phyloP scores from a whole-genome alignment of 2,797 vertebrate species.

The Sandelia bainsii region DNA sequence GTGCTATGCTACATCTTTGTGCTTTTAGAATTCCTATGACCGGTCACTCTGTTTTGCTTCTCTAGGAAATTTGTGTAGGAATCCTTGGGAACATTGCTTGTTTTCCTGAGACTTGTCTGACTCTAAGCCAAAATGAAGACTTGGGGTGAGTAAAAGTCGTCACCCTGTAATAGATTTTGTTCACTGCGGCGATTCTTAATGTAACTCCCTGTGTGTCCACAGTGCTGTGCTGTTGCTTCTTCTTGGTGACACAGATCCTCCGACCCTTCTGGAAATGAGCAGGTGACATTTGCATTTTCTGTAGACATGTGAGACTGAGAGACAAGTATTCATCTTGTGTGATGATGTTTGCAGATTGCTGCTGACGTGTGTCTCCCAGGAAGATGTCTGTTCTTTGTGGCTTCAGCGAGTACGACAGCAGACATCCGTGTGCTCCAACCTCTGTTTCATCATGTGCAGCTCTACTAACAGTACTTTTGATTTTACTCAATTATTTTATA shows the following conservation, averaged over 20 bases:
- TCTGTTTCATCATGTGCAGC: constrained; percentile 97
- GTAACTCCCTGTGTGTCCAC: constrained; percentile 54
- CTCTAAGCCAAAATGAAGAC: constrained; percentile 91
- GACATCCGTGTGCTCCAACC: constrained; percentile 82
- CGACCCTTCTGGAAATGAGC: constrained; percentile 93
- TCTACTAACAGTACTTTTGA: constrained; percentile 90
- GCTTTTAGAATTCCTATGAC: neutral
- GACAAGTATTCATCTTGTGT: constrained; percentile 29
- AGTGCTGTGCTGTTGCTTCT: constrained; percentile 91
- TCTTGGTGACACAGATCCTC: constrained; percentile 93
- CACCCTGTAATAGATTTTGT: neutral
- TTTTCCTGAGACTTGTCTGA: constrained; percentile 91
- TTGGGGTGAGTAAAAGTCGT: constrained; percentile 85
- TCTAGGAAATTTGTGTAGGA: constrained; percentile 96
- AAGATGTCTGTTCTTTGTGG: constrained; percentile 90
- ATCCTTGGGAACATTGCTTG: constrained; percentile 98
- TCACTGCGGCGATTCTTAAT: neutral
- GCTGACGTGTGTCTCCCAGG: constrained; percentile 92
- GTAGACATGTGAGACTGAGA: neutral
- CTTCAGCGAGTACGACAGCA: constrained; percentile 89
- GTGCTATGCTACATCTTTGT: constrained; percentile 3
- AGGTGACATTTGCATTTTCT: constrained; percentile 80
- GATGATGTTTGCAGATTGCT: constrained; percentile 86
- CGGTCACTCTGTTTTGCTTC: constrained; percentile 12
- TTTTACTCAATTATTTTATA: constrained; percentile 13